Percentiles rank a stretch among this genome's conserved stretches.
Conservation (phyloP, 1,140 invertebrate genomes). For the Zaprionus vittiger region DNA sequence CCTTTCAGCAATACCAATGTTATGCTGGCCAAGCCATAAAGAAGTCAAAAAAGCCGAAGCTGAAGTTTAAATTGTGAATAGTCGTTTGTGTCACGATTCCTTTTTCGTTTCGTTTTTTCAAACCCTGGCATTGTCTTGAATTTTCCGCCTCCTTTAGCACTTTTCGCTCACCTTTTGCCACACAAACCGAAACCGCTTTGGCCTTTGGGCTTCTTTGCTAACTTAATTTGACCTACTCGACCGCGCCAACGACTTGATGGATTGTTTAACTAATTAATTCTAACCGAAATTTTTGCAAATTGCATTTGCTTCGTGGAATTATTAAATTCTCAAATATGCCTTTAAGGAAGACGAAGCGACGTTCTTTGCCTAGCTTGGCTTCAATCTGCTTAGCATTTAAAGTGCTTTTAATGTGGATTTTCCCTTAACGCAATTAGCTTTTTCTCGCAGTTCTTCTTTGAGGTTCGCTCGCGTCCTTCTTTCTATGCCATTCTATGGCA, state of each 20-base stretch:
- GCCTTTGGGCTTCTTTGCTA: conserved; percentile 15
- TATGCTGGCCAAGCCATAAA: not conserved
- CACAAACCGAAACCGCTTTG: not conserved
- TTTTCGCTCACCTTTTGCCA: conserved; percentile 44
- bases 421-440: conserved; percentile 59
- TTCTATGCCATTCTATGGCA: conserved; percentile 1
- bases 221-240: conserved; percentile 51
- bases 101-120: conserved; percentile 1
- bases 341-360: conserved; percentile 36
- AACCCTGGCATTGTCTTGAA: conserved; percentile 5
- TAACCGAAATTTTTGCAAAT: conserved; percentile 57
- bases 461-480: not conserved
- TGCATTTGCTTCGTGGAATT: conserved; percentile 46
- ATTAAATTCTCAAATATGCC: conserved; percentile 62
- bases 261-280: conserved; percentile 73
- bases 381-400: conserved; percentile 67
- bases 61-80: conserved; percentile 19
- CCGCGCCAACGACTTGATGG: conserved; percentile 52
- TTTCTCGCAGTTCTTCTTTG: conserved; percentile 11
- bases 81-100: conserved; percentile 12
- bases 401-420: conserved; percentile 65
- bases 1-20: not conserved
- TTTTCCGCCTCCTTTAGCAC: conserved; percentile 23
- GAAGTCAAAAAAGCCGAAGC: not conserved
- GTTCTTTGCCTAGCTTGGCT: conserved; percentile 13